phyloP scores from a whole-genome alignment of 2,888 invertebrate species.

The Aspidiotus destructor region DNA sequence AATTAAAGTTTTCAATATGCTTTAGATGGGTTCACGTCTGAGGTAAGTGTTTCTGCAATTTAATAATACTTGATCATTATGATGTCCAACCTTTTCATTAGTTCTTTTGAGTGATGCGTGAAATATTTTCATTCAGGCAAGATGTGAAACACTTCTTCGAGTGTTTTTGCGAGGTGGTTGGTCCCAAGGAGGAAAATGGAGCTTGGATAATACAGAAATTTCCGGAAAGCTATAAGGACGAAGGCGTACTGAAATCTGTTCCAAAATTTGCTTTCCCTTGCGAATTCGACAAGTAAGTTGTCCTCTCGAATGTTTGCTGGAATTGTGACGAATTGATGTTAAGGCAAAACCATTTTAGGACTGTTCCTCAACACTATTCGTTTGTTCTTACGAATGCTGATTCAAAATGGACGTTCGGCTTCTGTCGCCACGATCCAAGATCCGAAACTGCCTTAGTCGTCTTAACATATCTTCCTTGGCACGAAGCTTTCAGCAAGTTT shows the following conservation, averaged over 20 bases:
- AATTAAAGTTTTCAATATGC: not conserved
- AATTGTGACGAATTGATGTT: not conserved
- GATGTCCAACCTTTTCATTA: no score
- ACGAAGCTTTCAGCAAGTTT: constrained; percentile 87
- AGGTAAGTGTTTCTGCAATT: constrained; percentile 5
- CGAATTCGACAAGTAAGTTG: constrained; percentile 62
- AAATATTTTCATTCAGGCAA: constrained; percentile 50
- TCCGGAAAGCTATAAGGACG: constrained; percentile 72
- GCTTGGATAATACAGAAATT: constrained; percentile 73
- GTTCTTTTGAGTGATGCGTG: not conserved
- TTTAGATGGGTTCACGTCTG: constrained; percentile 29
- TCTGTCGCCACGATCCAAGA: constrained; percentile 88
- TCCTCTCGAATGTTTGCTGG: not conserved
- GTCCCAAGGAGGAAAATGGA: constrained; percentile 51
- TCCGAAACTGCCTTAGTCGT: constrained; percentile 74
- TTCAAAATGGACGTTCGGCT: constrained; percentile 95
- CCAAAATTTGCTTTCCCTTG: constrained; percentile 88
- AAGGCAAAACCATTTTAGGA: not conserved
- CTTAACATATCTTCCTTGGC: constrained; percentile 89
- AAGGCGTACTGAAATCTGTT: constrained; percentile 73
- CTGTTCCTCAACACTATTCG: constrained; percentile 68
- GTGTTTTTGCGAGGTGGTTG: constrained; percentile 71
- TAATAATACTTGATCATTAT: no score
- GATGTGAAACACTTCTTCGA: constrained; percentile 70
- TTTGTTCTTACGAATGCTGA: constrained; percentile 92